These are phyloP conservation scores for Phenganax subtilis DNA, from an alignment of 92 coral and sea anemone species.

Conservation along the genomic window DNA sequence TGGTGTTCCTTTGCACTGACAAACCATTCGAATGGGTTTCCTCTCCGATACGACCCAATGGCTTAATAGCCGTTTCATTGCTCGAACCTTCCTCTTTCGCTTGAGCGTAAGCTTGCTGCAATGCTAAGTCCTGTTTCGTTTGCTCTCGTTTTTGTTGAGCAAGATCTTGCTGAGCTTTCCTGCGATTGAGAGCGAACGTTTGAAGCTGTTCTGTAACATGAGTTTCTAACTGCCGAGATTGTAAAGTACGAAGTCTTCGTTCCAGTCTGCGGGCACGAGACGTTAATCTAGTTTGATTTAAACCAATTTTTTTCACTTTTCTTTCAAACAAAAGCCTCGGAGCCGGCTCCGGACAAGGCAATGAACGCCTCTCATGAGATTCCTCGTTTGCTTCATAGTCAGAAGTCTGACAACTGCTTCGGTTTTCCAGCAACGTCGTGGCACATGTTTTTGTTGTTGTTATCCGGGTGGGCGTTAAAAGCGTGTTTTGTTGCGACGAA, in stretches of 20 bases:
- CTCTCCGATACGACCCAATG: slow-evolving; percentile 15
- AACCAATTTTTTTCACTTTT: slow-evolving; percentile 60
- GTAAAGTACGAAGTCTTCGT: slow-evolving; percentile 97
- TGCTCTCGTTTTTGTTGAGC: slow-evolving; percentile 2
- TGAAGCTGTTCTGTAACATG: slow-evolving; percentile 91
- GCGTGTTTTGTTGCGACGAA: slow-evolving; percentile 23
- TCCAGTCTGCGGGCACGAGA: slow-evolving; percentile 83
- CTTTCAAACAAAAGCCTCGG: slow-evolving; percentile 62
- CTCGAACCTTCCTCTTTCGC: slow-evolving; percentile 30
- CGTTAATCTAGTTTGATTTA: slow-evolving; percentile 71
- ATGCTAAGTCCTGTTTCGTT: background rate
- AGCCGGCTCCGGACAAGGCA: slow-evolving; percentile 63
- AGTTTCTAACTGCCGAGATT: slow-evolving; percentile 98
- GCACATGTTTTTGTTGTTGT: slow-evolving; percentile 46
- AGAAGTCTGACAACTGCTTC: slow-evolving; percentile 25
- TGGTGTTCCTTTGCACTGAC: background rate
- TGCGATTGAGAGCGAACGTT: slow-evolving; percentile 10
- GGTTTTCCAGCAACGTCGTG: slow-evolving; percentile 10
- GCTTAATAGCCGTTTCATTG: background rate
- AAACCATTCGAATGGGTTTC: background rate
- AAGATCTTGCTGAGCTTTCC: background rate
- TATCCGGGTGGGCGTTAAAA: slow-evolving; percentile 45
- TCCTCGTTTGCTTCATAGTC: slow-evolving; percentile 16
- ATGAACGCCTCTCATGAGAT: slow-evolving; percentile 61
- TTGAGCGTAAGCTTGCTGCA: background rate